Base-by-base conservation (phyloP, 1,140 invertebrate species). In the Aleiodes sp. region DNA sequence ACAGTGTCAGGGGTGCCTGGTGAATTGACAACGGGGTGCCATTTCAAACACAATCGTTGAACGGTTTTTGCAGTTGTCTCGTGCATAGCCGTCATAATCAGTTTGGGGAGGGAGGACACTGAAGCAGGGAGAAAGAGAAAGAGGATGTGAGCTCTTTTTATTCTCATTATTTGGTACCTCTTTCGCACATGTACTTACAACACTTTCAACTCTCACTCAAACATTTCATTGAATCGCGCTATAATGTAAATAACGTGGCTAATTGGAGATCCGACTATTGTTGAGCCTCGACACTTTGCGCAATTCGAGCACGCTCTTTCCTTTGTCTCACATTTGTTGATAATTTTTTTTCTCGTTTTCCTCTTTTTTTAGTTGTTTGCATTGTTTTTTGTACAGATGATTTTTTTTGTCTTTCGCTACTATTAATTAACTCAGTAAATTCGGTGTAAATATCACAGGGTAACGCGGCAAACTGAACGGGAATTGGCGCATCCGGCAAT, bases 191-290 rank as follows among this genome's bases (percentile, higher is more conserved):
- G 46, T n/a, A n/a, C n/a, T n/a, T n/a, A n/a, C n/a, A n/a, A n/a
- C 28, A 52, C 33, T 28, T 24, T 52, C 61, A 28, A 7, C 12
- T 71, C 46, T 46, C 62, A 59, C 70, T 56, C 65, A 35, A 70
- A 29, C 69, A 46, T 76, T 73, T 73, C 70, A 76, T 72, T 76
- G 46, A 16, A 24, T 52, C 3, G 21, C 21, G 74, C 78, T 74
- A 78, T 82, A 82, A 83, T 82, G 80, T 82, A 86, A 84, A 84
- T 82, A 81, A 81, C 79, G 80, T 76, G 76, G 79, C 82, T 85
- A 86, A 86, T 86, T 86, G 82, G 82, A 81, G 74, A 62, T 69
- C 71, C 70, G 56, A 73, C 73, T 71, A 78, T 82, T 73, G 71
- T 60, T 60, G 35, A 35, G 61, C 33, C 57, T 60, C 63, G 65